Evolutionary conservation across 2,113 vertebrate genomes (phyloP), one percentile per base, ranked within the genome.

Genomic region (Phocoena sinus): DNA sequence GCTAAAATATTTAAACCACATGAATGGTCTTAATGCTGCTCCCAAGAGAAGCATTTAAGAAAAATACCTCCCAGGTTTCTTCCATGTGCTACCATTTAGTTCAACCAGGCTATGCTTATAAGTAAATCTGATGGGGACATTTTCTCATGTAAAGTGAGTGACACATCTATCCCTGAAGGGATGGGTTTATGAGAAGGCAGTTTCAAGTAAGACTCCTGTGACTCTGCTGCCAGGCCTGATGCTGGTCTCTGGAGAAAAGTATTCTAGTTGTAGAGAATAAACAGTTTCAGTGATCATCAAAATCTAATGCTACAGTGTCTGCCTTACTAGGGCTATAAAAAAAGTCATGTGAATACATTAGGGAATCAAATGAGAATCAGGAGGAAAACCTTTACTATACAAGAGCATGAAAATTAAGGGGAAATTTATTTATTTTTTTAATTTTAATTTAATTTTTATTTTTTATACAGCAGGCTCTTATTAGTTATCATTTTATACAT

Each of bases 111-210:
- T 68, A 90, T 70, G 25, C 77, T 86, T 89, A 28, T 82, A 90
- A 91, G 89, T 60, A 94, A 87, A 58, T 85, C 47, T 79, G 26
- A 94, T 8, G 41, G 65, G 28, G 38, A 91, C 89, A 41, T 94
- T 95, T 90, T 70, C 81, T 80, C 81, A 91, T 79, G 68, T 18
- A 82, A 95, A 94, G 44, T 68, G 85, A 94, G 44, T 63, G 85
- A 97, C 96, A 96, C 62, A 91, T 95, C 33, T 63, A 38, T 25
- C 67, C 94, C 93, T 87, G 36, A 62, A 95, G 93, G 89, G 53
- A 81, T 58, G 47, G 47, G 13, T 50, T 81, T 85, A 41, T 21
- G 31, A 58, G 65, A 91, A 94, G 82, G 65, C 77, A 93, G 53
- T 82, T 95, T 76, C 41, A 67, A 84, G 95, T 84, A 96, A 88